phyloP scores from a whole-genome alignment of 2,113 vertebrate genomes.

The Entelurus aequoreus region DNA sequence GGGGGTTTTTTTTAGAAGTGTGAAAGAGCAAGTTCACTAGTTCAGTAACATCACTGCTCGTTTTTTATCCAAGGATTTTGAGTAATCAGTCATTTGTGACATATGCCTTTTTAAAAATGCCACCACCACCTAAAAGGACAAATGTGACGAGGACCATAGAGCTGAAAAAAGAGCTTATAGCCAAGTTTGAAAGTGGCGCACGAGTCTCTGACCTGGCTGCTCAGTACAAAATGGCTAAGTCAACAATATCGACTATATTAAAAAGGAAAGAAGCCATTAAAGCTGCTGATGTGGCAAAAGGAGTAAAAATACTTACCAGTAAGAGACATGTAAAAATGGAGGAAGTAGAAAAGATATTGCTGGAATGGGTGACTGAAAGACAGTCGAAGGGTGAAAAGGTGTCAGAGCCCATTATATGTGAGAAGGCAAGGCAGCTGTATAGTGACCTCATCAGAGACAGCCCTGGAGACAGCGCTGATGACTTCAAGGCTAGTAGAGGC shows the following conservation, averaged over 20 bases:
- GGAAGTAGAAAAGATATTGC: slow-evolving; percentile 6
- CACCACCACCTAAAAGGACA: background rate
- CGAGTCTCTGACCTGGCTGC: slow-evolving; percentile 3
- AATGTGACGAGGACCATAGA: slow-evolving; percentile 3
- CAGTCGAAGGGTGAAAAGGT: background rate
- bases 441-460: background rate
- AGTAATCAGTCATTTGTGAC: background rate
- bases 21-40: no score
- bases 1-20: no score
- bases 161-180: slow-evolving; percentile 4
- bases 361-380: slow-evolving; percentile 8
- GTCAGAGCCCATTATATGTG: slow-evolving; percentile 1
- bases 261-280: slow-evolving; percentile 13
- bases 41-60: no score
- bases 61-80: background rate
- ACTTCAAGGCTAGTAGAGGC: slow-evolving; percentile 7
- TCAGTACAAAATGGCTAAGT: slow-evolving; percentile 6
- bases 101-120: slow-evolving; percentile 6
- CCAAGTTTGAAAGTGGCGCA: slow-evolving; percentile 1
- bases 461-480: background rate
- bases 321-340: background rate
- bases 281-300: background rate
- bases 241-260: slow-evolving; percentile 8
- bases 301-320: slow-evolving; percentile 6
- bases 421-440: background rate